A percentile compares a stretch with the other conserved stretches of the same genome.
These are phyloP conservation scores for Anabacerthia variegaticeps DNA, from an alignment of 2,797 vertebrate genomes.

Conservation along the genomic window DNA sequence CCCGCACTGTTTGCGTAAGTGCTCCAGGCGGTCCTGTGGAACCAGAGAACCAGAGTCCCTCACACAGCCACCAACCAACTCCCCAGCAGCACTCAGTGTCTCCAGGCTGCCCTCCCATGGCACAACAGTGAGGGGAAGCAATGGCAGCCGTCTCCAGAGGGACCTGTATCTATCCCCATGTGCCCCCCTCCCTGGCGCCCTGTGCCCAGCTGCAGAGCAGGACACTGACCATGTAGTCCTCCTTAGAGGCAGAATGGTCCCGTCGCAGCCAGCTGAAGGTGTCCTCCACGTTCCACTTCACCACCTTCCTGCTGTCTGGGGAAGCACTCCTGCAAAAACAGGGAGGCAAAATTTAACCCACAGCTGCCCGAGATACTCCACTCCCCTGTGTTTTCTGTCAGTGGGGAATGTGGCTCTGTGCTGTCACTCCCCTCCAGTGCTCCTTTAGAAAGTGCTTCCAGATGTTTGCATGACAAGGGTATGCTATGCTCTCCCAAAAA, in stretches of 20 bases:
- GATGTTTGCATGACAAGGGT: accelerated
- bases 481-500: neutral
- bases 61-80: neutral
- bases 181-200: neutral
- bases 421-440: neutral
- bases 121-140: neutral
- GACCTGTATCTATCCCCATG: neutral
- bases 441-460: neutral
- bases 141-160: neutral
- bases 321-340: slow-evolving; percentile 87
- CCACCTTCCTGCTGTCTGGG: slow-evolving; percentile 95
- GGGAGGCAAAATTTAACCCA: neutral
- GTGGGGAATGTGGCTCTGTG: neutral
- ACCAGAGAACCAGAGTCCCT: neutral
- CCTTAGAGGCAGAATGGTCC: slow-evolving; percentile 95
- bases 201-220: neutral
- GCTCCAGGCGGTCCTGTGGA: slow-evolving; percentile 92
- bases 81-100: neutral
- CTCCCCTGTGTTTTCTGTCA: neutral
- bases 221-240: slow-evolving; percentile 90
- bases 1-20: slow-evolving; percentile 93
- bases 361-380: accelerated
- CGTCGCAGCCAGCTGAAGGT: slow-evolving; percentile 97
- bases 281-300: slow-evolving; percentile 98
- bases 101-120: neutral